Evolutionary conservation across 2,113 vertebrate genomes (phyloP).

Genomic region (Hucho hucho): DNA sequence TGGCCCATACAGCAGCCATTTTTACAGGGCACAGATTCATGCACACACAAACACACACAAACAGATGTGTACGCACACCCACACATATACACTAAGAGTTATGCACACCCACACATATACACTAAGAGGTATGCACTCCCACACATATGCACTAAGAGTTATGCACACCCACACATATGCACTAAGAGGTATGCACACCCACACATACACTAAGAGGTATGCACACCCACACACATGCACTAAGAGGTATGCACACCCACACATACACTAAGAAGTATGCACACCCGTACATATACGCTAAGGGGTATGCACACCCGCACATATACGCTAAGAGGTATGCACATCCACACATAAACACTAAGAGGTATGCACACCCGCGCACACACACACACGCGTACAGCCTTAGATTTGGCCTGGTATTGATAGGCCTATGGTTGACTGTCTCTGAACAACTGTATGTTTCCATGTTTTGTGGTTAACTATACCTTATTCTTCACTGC

Average conservation of each 20-base stretch:
- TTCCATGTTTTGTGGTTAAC: too few relatives aligned
- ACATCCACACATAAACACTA: too few relatives aligned
- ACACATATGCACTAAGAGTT: background rate
- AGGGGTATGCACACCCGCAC: too few relatives aligned
- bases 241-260: too few relatives aligned
- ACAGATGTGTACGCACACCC: conserved; percentile 3
- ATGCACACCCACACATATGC: background rate
- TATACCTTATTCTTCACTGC: background rate
- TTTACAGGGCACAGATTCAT: conserved; percentile 46
- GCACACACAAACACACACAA: conserved; percentile 19
- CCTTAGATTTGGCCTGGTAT: background rate
- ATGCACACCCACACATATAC: conserved; percentile 2
- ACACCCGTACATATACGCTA: too few relatives aligned
- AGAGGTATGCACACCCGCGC: too few relatives aligned
- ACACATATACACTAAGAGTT: conserved; percentile 30
- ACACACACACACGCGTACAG: background rate
- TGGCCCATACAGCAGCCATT: conserved; percentile 48
- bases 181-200: background rate
- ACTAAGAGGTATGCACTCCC: background rate
- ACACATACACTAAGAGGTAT: too few relatives aligned
- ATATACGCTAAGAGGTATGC: too few relatives aligned
- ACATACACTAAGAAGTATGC: too few relatives aligned
- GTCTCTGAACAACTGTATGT: background rate
- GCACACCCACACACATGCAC: too few relatives aligned
- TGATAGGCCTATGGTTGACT: background rate